Base-by-base conservation (phyloP, 2,888 invertebrate genomes). In the Macrosoma leucophasiata region DNA sequence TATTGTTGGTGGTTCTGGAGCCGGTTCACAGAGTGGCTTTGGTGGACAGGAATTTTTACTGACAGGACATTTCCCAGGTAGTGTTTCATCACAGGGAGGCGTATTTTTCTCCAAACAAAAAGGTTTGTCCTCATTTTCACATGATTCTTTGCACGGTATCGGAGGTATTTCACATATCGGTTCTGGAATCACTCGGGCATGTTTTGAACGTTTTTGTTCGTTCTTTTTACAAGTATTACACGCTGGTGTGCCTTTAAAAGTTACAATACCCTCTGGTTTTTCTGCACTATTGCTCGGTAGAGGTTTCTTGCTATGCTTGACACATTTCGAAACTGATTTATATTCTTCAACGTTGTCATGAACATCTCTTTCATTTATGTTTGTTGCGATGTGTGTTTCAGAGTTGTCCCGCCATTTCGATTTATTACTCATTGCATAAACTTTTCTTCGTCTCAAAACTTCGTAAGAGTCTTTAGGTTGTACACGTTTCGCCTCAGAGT, bases 391-490 rank as follows among this genome's bases (percentile, higher is more conserved):
- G n/a, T n/a, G n/a, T n/a, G n/a, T n/a, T n/a, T n/a, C n/a, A n/a
- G n/a, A n/a, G n/a, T n/a, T n/a, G n/a, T n/a, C n/a, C n/a, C n/a
- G n/a, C 75, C 75, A 75, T 29, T 61, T 53, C 1, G 57, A 47
- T 34, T 61, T 74, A 12, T 59, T 57, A 24, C 61, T 65, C 0
- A 33, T 13, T 2, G 72, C 67, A 23, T 77, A 74, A 8, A 66
- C 31, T 42, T 61, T 67, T 37, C 79, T 58, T 27, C 46, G 65
- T 28, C 54, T 77, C 12, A 54, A 65, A 2, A 79, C 79, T 58
- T 70, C 73, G 0, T 75, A 33, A 1, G 81, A 79, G 52, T 81
- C 79, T 51, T 79, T 79, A 0, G 78, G 76, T 2, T 50, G 21
- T 0, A 62, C 11, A 24, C 75, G 57, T 31, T 36, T 60, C 14